Base-by-base conservation (phyloP, 2,797 vertebrate genomes). In the Acrocephalus scirpaceus region DNA sequence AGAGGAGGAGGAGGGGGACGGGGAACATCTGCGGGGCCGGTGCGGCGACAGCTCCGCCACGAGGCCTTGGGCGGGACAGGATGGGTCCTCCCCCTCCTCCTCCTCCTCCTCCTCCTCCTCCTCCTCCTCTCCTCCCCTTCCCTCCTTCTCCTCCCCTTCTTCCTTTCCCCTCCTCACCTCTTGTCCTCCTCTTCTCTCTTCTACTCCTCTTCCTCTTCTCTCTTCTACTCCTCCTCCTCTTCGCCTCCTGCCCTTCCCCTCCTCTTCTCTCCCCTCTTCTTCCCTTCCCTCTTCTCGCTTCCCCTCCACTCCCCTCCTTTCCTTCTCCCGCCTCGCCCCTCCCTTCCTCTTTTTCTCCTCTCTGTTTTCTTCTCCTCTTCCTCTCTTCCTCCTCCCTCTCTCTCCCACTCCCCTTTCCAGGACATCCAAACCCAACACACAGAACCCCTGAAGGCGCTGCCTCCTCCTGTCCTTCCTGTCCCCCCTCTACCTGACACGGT, bases 291-390 rank as follows among this genome's bases (percentile, higher is more conserved):
- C 36, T 6, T 12, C 27, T 16, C 29, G 9, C 20, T 16, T 25
- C 22, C 19, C 4, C 1, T 44, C 13, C 15, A 2, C 2, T 36
- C 10, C 11, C 5, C 8, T 26, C 9, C 17, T 30, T 11, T 11
- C 16, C 9, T 4, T 13, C 9, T 7, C 2, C 7, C 8, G 6
- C 13, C 2, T 17, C 16, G 26, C 9, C 3, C 3, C 9, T 26
- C 9, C 8, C 4, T 29, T 29, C 27, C 10, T 22, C 17, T 25
- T 11, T 7, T 47, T 13, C 7, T 71, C 16, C 10, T 27, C 13
- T 21, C 40, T 32, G 10, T 45, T 25, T 65, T n/a, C 30, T 65
- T n/a, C 30, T 19, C 23, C 19, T n/a, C 17, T 8, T 34, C 22
- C 18, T 21, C 23, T 34, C 25, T 9, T 22, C 60, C 50, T 20